phyloP scores from a whole-genome alignment of 1,140 invertebrate genomes.

The Bradynema listronoti region DNA sequence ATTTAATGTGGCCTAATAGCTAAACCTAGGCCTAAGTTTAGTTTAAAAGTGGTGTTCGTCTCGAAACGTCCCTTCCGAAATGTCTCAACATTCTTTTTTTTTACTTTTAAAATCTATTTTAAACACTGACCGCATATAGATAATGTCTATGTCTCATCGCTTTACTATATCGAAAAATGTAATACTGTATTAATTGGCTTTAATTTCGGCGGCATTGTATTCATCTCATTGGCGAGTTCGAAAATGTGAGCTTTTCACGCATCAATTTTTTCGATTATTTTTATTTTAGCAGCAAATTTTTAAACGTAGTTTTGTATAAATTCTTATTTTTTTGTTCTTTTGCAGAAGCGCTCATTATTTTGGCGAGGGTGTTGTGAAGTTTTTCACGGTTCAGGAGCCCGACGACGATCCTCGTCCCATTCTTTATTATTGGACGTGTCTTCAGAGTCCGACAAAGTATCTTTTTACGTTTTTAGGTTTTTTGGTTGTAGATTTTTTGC shows the following conservation, averaged over 20 bases:
- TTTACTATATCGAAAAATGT: conserved; percentile 22
- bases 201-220: conserved; percentile 27
- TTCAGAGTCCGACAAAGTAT: conserved; percentile 12
- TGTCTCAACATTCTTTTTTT: no score
- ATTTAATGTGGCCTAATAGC: no score
- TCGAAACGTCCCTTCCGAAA: no score
- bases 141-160: conserved; percentile 22
- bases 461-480: no score
- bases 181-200: conserved; percentile 19
- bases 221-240: conserved; percentile 22
- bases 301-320: not conserved
- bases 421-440: conserved; percentile 20
- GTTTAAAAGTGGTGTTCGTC: no score
- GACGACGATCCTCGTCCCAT: conserved; percentile 29
- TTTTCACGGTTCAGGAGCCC: conserved; percentile 31
- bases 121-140: conserved; percentile 12
- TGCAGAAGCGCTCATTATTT: conserved; percentile 13
- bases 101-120: no score
- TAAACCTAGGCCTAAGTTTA: no score
- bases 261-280: not conserved
- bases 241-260: conserved; percentile 16
- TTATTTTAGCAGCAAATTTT: not conserved
- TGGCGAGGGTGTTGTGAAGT: conserved; percentile 19
- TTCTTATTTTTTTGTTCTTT: not conserved
- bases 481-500: not conserved